Evolutionary conservation across 1,140 invertebrate genomes (phyloP).

Genomic region (Tachypleus tridentatus): DNA sequence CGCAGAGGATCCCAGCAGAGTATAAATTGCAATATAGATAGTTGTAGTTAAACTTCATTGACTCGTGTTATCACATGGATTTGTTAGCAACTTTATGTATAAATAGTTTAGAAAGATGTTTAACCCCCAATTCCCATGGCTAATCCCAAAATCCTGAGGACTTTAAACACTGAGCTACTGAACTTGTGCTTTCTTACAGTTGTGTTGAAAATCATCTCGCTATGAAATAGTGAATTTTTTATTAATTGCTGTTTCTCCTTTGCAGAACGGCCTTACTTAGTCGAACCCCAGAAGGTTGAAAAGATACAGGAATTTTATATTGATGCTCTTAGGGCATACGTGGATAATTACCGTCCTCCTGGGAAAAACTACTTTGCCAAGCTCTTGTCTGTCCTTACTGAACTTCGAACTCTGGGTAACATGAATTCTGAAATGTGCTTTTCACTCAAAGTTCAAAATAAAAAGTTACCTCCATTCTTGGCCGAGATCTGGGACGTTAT

Average conservation of each 20-base stretch:
- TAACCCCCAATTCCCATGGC: too few species aligned
- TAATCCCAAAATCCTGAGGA: too few species aligned
- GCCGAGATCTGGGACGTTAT: constrained; percentile 89
- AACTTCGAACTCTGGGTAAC: constrained; percentile 85
- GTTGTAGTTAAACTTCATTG: too few species aligned
- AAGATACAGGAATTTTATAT: constrained; percentile 93
- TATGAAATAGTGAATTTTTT: too few species aligned
- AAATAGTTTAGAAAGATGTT: too few species aligned
- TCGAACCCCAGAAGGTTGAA: constrained; percentile 82
- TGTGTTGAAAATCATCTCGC: too few species aligned
- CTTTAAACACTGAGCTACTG: too few species aligned
- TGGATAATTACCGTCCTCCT: constrained; percentile 54
- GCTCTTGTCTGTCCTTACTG: constrained; percentile 79
- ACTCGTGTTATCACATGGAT: too few species aligned
- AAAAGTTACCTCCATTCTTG: constrained; percentile 83
- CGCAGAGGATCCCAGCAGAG: too few species aligned
- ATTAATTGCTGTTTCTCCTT: not conserved
- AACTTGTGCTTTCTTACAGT: too few species aligned
- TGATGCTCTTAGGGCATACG: constrained; percentile 72
- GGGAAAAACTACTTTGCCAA: constrained; percentile 70
- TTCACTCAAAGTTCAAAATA: constrained; percentile 86
- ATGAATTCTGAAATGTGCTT: constrained; percentile 95
- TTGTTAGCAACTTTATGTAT: too few species aligned
- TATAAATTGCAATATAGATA: too few species aligned
- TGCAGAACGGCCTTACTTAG: constrained; percentile 75